Base-by-base conservation (phyloP, 2,888 invertebrate genomes). In the Drosophila flavopinicola region DNA sequence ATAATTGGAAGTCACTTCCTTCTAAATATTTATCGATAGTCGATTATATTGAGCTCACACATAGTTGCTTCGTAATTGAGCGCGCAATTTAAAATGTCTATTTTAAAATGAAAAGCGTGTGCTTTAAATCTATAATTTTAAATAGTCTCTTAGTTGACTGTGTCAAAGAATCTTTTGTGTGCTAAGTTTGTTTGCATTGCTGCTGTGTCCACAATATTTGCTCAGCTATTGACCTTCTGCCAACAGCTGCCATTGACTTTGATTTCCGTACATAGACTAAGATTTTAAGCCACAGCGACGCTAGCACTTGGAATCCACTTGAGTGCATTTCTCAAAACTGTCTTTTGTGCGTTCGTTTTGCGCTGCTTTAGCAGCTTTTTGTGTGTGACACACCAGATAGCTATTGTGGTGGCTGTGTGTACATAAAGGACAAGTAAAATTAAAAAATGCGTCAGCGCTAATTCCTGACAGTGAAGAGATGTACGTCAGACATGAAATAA, bases 401-500 rank as follows among this genome's bases (percentile, higher is more conserved):
- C 23, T 38, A 39, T 30, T n/a, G 13, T 24, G 13, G 4, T 23
- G 6, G 11, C n/a, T 35, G 7, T 25, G 15, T 35, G n/a, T 10
- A 10, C 6, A 35, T 20, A 13, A 37, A 61, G 30, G 23, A 15
- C 4, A 24, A 41, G 25, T 27, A 24, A 48, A 61, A 39, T 63
- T 54, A 60, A 59, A 44, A 47, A 67, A 60, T 65, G 67, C 73
- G 44, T 63, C 58, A 45, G 59, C 58, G 59, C 45, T 84, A 69
- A 59, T 66, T 77, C 69, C 33, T 35, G 45, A 48, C 63, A 23
- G 24, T 42, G 56, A 27, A 33, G 41, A 24, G 37, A 59, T 76
- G 49, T 61, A 67, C 37, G 77, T 70, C 54, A 74, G 79, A 86
- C 73, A 73, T 53, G 63, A 73, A 66, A 64, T 76, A 83, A 83